Conservation (phyloP, 2,888 invertebrate genomes). For the Cryptus viduatorius region DNA sequence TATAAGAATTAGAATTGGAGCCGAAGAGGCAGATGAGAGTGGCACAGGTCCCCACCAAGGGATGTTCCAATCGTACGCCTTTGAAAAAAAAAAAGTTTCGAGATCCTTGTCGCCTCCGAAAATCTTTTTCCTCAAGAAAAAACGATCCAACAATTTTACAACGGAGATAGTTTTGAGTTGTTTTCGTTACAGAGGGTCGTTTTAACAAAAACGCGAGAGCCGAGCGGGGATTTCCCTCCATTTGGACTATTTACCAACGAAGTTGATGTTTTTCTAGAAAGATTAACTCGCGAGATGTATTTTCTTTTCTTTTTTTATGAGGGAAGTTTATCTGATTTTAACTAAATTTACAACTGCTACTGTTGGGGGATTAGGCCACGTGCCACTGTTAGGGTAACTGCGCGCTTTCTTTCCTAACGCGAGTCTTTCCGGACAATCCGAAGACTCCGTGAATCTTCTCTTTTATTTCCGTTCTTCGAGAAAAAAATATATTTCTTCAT, state of each 20-base stretch:
- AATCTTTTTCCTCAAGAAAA: too few relatives aligned
- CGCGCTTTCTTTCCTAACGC: not conserved
- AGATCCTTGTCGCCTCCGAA: too few relatives aligned
- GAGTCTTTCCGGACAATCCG: not conserved
- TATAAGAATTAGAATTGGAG: not conserved
- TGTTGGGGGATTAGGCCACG: constrained; percentile 48
- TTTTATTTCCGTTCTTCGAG: constrained; percentile 51
- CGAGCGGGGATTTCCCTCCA: constrained; percentile 32
- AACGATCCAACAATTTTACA: too few relatives aligned
- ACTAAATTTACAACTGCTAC: constrained; percentile 57
- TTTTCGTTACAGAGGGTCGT: too few relatives aligned
- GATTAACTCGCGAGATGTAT: constrained; percentile 13
- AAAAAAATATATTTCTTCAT: constrained; percentile 36
- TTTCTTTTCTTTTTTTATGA: not conserved
- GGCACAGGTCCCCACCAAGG: too few relatives aligned
- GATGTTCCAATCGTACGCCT: too few relatives aligned
- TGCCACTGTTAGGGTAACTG: constrained; percentile 24
- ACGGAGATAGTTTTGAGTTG: too few relatives aligned
- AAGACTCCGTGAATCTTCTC: not conserved
- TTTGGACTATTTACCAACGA: constrained; percentile 34
- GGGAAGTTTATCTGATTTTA: constrained; percentile 51
- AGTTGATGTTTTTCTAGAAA: constrained; percentile 6
- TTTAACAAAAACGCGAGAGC: constrained; percentile 21
- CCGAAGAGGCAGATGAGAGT: not conserved
- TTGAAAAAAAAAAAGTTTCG: too few relatives aligned